Evolutionary conservation across 2,113 vertebrate species (phyloP).

Genomic region (Oenanthe oenanthe): DNA sequence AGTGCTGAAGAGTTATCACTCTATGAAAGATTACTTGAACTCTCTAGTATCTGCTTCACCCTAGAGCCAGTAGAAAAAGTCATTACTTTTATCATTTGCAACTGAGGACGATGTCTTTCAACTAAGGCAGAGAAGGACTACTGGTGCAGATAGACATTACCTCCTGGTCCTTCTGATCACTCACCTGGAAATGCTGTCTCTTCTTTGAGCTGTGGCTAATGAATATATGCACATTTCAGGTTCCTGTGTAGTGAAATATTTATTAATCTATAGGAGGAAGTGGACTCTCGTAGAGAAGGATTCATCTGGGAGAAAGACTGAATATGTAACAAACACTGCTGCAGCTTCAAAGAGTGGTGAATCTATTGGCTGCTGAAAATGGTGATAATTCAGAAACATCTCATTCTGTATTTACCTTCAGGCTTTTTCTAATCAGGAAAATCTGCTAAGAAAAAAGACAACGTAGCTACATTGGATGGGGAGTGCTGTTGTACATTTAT

Average conservation of each 20-base stretch:
- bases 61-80: neutral
- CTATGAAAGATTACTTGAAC: neutral
- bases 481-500: accelerated
- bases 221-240: neutral
- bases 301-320: neutral
- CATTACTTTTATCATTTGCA: constrained; percentile 7
- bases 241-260: neutral
- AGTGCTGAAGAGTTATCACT: neutral
- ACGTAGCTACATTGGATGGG: accelerated
- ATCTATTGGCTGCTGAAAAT: neutral
- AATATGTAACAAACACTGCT: neutral
- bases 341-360: neutral
- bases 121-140: neutral
- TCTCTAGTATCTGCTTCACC: neutral
- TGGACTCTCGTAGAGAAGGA: neutral
- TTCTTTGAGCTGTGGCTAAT: neutral
- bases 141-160: neutral
- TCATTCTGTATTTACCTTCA: neutral
- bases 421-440: neutral
- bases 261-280: neutral
- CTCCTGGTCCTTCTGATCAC: neutral
- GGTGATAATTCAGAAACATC: neutral
- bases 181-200: neutral
- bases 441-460: neutral
- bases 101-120: neutral